A percentile compares a stretch with the other conserved stretches of the same genome.
phyloP scores from a whole-genome alignment of 2,888 invertebrate species.

The Morpho achilles region DNA sequence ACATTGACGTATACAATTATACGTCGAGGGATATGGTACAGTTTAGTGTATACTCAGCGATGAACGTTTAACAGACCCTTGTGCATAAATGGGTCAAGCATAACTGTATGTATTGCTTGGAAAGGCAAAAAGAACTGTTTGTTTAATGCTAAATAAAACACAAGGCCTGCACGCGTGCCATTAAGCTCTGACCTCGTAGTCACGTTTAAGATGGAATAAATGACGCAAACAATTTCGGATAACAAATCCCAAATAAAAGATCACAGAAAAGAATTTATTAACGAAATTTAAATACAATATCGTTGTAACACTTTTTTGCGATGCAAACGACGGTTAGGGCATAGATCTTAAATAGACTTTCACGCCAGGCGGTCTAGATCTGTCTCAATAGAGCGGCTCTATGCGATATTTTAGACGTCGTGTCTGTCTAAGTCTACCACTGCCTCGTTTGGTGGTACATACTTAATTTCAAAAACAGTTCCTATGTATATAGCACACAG shows the following conservation, averaged over 20 bases:
- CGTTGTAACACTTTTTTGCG: no score
- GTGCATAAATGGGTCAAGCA: slow-evolving; percentile 16
- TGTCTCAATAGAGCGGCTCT: no score
- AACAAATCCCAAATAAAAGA: not conserved
- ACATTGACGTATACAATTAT: slow-evolving; percentile 10
- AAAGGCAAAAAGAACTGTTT: slow-evolving; percentile 22
- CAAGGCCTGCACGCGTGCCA: slow-evolving; percentile 14
- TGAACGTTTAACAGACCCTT: slow-evolving; percentile 9
- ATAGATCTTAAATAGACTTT: no score
- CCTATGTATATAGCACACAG: no score
- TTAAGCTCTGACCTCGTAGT: slow-evolving; percentile 22
- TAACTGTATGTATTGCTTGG: slow-evolving; percentile 20
- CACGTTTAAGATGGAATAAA: slow-evolving; percentile 7
- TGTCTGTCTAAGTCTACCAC: no score
- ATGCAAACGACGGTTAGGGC: no score
- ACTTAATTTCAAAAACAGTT: no score
- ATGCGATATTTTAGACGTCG: no score
- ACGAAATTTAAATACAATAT: no score
- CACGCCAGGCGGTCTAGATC: no score
- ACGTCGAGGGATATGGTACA: slow-evolving; percentile 8
- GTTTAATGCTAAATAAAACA: slow-evolving; percentile 19
- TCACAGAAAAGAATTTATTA: not conserved
- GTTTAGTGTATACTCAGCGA: slow-evolving; percentile 4
- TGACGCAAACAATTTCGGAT: slow-evolving; percentile 3
- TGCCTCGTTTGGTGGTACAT: no score